Base-by-base conservation (phyloP, 1,140 invertebrate species). In the Pinna nobilis region DNA sequence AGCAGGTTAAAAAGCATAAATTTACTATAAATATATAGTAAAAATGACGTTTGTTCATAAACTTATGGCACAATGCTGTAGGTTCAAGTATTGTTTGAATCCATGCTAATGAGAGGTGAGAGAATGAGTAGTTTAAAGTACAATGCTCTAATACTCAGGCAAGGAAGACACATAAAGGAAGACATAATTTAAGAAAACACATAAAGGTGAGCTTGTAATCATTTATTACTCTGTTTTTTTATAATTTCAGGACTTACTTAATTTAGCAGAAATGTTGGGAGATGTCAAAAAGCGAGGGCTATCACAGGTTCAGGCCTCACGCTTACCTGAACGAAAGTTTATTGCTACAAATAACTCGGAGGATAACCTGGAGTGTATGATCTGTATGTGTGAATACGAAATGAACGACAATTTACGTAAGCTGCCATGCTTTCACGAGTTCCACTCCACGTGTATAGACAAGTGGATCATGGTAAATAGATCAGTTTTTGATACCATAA, bases 321-420 rank as follows among this genome's bases (percentile, higher is more conserved):
- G 73, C 15, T 68, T 83, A 25, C 81, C 81, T 11, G 51, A 76
- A 20, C 70, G 73, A n/a, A 50, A 69, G 13, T 82, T 72, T 50
- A 74, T 72, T 30, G 49, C 69, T 7, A 68, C 33, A 25, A 61
- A 75, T n/a, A 51, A 57, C 3, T 11, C 33, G 9, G 39, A 61
- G 7, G 71, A 75, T 13, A 28, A 25, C 7, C 57, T 69, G 11
- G 77, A 79, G 15, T 83, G 81, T 74, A 60, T 70, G 20, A 79
- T 83, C 25, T 83, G 81, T 64, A 81, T 83, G 79, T 70, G 72
- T 66, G 79, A 83, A 32, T 83, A 76, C 72, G 68, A 71, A 30
- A 53, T 70, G 7, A 65, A 64, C 9, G 79, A 83, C 6, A 49
- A 33, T n/a, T 65, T 77, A 30, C 74, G 76, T 44, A 83, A 81